phyloP scores from a whole-genome alignment of 2,797 vertebrate species.

The Propithecus deckenii region DNA sequence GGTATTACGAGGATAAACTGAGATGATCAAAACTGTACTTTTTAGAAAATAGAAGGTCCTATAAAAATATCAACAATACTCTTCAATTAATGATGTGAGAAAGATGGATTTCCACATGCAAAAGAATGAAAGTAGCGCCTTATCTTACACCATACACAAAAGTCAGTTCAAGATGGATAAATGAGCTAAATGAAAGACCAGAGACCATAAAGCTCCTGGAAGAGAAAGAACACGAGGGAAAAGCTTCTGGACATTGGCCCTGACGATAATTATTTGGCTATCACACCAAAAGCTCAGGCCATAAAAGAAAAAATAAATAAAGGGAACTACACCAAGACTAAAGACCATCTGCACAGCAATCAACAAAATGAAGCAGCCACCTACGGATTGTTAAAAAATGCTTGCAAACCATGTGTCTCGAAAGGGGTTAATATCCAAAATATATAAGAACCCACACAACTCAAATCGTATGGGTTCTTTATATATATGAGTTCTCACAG shows the following conservation, averaged over 20 bases:
- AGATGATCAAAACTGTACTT: background rate
- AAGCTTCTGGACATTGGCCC: background rate
- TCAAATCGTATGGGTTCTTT: background rate
- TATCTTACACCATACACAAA: background rate
- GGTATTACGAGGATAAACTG: background rate
- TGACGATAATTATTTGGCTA: background rate
- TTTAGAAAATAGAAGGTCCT: constrained; percentile 7
- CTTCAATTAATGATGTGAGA: background rate
- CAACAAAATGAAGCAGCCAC: background rate
- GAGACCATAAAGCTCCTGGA: background rate
- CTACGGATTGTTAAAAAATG: background rate
- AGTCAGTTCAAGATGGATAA: background rate
- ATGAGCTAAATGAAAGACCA: background rate
- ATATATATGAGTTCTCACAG: background rate
- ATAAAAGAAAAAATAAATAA: background rate
- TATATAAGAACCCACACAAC: background rate
- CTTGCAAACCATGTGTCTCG: background rate
- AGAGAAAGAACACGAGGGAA: background rate
- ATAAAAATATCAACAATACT: background rate
- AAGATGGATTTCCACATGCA: background rate
- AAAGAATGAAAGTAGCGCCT: background rate
- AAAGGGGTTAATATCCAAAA: background rate
- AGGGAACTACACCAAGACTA: background rate
- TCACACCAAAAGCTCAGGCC: background rate
- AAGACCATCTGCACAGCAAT: background rate